phyloP scores from a whole-genome alignment of 1,140 invertebrate species.

The Pseudomyrmex sp. region DNA sequence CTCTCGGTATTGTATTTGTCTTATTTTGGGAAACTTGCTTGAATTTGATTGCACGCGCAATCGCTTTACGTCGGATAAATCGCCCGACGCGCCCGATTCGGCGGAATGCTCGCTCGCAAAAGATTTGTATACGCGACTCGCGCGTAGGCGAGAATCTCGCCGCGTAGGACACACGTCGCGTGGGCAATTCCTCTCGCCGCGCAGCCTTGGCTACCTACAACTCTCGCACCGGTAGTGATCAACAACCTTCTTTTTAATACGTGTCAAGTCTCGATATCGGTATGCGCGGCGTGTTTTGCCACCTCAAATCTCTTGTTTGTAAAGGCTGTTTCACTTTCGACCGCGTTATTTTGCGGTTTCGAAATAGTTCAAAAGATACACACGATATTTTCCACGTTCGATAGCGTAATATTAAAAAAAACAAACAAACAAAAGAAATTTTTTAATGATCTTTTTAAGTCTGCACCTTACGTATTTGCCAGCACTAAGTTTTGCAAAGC shows the following conservation, averaged over 20 bases:
- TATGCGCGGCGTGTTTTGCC: not conserved
- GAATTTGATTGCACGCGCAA: not conserved
- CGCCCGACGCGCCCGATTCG: conserved; percentile 9
- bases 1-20: no score
- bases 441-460: not conserved
- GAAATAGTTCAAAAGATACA: not conserved
- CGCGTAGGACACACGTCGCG: conserved; percentile 46
- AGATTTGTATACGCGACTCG: conserved; percentile 23
- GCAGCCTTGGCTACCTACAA: conserved; percentile 56
- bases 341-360: not conserved
- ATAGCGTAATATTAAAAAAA: no score
- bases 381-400: no score
- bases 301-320: conserved; percentile 3
- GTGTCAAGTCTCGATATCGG: conserved; percentile 1
- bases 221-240: conserved; percentile 7
- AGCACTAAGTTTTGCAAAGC: conserved; percentile 1
- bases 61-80: conserved; percentile 5
- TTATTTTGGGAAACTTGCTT: not conserved
- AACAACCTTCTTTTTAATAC: conserved; percentile 23
- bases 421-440: no score
- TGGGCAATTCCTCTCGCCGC: conserved; percentile 43
- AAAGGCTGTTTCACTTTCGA: not conserved
- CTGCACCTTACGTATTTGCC: not conserved
- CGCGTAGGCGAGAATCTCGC: conserved; percentile 24
- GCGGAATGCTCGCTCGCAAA: conserved; percentile 22